phyloP scores from a whole-genome alignment of 2,797 vertebrate genomes.

The Phrynocephalus vlangalii region DNA sequence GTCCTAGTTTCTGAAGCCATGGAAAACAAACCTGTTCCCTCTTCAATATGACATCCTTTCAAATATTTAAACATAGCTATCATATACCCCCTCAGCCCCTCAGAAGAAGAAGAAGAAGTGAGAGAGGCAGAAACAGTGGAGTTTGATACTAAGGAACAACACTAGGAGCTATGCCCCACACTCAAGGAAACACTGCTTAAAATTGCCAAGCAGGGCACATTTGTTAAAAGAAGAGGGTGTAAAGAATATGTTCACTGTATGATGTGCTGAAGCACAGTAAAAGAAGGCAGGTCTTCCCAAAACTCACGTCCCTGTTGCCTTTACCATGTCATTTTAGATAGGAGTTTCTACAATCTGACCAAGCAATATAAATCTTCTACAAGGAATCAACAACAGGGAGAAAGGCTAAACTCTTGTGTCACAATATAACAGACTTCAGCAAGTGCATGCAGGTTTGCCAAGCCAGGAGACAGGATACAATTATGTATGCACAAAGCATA shows the following conservation, averaged over 20 bases:
- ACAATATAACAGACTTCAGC: neutral
- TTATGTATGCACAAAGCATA: neutral
- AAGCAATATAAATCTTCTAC: slow-evolving; percentile 9
- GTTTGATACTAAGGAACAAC: too few relatives aligned
- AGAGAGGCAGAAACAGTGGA: neutral
- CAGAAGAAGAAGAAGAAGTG: neutral
- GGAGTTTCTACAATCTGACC: slow-evolving; percentile 11
- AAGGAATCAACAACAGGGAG: neutral
- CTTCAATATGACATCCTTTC: too few relatives aligned
- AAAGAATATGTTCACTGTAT: neutral
- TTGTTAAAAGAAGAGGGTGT: too few relatives aligned
- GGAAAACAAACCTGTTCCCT: too few relatives aligned
- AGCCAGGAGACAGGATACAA: neutral
- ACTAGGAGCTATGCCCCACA: too few relatives aligned
- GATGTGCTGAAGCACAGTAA: neutral
- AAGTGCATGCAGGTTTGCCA: neutral
- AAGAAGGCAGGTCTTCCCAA: neutral
- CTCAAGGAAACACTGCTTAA: too few relatives aligned
- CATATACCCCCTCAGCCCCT: too few relatives aligned
- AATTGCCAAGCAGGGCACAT: too few relatives aligned
- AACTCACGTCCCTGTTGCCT: neutral
- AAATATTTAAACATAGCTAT: too few relatives aligned
- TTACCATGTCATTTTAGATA: neutral
- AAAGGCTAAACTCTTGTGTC: neutral
- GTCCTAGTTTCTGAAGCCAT: too few relatives aligned